Percentiles rank a stretch among this genome's conserved stretches.
phyloP scores from a whole-genome alignment of 1,140 invertebrate genomes.

The Zophobas atratus region DNA sequence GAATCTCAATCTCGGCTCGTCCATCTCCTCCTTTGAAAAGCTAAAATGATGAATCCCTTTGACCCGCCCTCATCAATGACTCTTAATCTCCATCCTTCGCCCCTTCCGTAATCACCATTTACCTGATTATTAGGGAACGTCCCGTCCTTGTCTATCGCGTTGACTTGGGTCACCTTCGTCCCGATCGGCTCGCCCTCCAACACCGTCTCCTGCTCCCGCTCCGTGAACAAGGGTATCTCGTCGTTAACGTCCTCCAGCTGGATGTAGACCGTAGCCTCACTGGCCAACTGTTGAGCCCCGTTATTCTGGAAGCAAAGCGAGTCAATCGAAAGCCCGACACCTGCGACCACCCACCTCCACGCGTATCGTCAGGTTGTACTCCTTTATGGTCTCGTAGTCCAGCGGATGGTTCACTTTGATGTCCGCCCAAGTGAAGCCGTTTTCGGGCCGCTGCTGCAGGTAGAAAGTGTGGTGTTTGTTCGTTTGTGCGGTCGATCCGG shows the following conservation, averaged over 20 bases:
- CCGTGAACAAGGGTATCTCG: slow-evolving; percentile 95
- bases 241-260: slow-evolving; percentile 97
- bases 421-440: slow-evolving; percentile 93
- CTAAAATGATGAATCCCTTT: slow-evolving; percentile 29
- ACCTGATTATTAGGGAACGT: slow-evolving; percentile 96
- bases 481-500: slow-evolving; percentile 94
- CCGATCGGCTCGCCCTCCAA: slow-evolving; percentile 94
- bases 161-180: slow-evolving; percentile 95
- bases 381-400: slow-evolving; percentile 95
- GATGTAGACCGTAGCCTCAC: slow-evolving; percentile 94
- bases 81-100: slow-evolving; percentile 13
- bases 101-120: slow-evolving; percentile 62
- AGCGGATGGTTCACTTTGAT: slow-evolving; percentile 97
- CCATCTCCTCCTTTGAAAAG: slow-evolving; percentile 6
- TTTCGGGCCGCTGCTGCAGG: slow-evolving; percentile 91
- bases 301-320: slow-evolving; percentile 82
- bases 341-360: slow-evolving; percentile 83
- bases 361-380: slow-evolving; percentile 96
- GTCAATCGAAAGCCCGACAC: slow-evolving; percentile 10
- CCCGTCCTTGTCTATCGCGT: slow-evolving; percentile 96
- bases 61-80: slow-evolving; percentile 1
- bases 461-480: slow-evolving; percentile 97
- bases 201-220: slow-evolving; percentile 94
- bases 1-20: slow-evolving; percentile 3
- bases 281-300: slow-evolving; percentile 94